These are phyloP conservation scores for Diarsia rubi DNA, from an alignment of 2,888 invertebrate species.

Conservation along the genomic window DNA sequence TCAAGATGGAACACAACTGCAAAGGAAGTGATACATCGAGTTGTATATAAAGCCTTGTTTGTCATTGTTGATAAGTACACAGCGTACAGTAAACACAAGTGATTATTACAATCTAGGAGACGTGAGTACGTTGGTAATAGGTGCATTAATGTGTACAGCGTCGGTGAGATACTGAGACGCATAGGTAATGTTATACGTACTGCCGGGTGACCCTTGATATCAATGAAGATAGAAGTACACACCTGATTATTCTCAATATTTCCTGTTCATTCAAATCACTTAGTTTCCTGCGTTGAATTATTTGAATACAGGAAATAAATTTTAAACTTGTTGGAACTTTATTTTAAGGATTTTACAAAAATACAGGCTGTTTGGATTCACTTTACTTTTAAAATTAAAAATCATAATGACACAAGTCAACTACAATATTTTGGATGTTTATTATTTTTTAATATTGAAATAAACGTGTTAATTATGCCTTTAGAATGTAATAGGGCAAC, in stretches of 20 bases:
- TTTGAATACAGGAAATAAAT: neutral
- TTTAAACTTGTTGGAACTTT: neutral
- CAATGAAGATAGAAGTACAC: constrained; percentile 35
- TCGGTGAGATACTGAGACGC: constrained; percentile 16
- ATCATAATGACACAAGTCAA: constrained; percentile 46
- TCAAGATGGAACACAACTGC: constrained; percentile 63
- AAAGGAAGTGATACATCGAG: constrained; percentile 51
- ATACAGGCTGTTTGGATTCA: too few species aligned
- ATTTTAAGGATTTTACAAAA: neutral
- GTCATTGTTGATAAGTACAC: constrained; percentile 76
- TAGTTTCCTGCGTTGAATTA: neutral
- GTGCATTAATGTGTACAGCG: constrained; percentile 47
- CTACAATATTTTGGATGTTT: constrained; percentile 12
- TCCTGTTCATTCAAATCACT: constrained; percentile 19
- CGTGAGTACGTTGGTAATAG: constrained; percentile 70
- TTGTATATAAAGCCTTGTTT: constrained; percentile 75
- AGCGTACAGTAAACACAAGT: constrained; percentile 68
- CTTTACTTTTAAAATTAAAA: neutral
- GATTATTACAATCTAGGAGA: constrained; percentile 73
- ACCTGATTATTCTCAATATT: constrained; percentile 17
- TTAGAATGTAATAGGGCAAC: constrained; percentile 78
- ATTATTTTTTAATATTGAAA: constrained; percentile 4
- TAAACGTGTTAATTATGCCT: constrained; percentile 72
- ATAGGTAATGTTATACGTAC: constrained; percentile 10
- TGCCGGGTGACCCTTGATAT: constrained; percentile 58